Conservation (phyloP, 2,113 vertebrate species). For the Xenopus tropicalis region DNA sequence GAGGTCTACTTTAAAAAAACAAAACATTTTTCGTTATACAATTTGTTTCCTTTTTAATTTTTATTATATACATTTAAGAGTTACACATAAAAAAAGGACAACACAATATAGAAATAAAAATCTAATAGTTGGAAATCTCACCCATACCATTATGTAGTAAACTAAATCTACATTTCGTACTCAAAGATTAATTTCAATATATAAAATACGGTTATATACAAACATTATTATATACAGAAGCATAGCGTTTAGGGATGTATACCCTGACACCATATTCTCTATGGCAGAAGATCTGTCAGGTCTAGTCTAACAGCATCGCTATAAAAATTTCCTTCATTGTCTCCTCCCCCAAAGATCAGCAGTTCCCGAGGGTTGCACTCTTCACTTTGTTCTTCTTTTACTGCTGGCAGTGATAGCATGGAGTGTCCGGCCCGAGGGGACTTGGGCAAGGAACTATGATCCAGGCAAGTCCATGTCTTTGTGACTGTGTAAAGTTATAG, state of each 20-base stretch:
- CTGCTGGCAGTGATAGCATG: conserved; percentile 59
- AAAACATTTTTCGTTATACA: too few species aligned
- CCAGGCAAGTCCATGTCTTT: conserved; percentile 65
- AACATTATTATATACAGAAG: neutral
- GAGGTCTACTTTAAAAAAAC: too few species aligned
- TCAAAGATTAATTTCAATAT: too few species aligned
- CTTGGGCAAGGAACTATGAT: conserved; percentile 50
- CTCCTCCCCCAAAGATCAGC: conserved; percentile 62
- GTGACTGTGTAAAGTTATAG: conserved; percentile 61
- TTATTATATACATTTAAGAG: too few species aligned
- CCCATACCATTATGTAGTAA: too few species aligned
- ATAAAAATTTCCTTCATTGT: conserved; percentile 67
- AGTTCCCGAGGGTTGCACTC: conserved; percentile 42
- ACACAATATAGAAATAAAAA: too few species aligned
- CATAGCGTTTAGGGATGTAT: too few species aligned
- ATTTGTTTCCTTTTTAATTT: too few species aligned
- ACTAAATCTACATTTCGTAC: too few species aligned
- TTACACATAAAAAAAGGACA: too few species aligned
- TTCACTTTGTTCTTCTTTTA: conserved; percentile 36
- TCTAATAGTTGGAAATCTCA: too few species aligned
- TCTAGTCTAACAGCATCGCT: conserved; percentile 53
- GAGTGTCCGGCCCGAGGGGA: conserved; percentile 62
- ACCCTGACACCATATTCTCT: neutral
- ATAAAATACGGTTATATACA: too few species aligned
- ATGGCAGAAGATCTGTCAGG: neutral